Conservation (phyloP, 2,113 vertebrate genomes). For the Ailurus styani region DNA sequence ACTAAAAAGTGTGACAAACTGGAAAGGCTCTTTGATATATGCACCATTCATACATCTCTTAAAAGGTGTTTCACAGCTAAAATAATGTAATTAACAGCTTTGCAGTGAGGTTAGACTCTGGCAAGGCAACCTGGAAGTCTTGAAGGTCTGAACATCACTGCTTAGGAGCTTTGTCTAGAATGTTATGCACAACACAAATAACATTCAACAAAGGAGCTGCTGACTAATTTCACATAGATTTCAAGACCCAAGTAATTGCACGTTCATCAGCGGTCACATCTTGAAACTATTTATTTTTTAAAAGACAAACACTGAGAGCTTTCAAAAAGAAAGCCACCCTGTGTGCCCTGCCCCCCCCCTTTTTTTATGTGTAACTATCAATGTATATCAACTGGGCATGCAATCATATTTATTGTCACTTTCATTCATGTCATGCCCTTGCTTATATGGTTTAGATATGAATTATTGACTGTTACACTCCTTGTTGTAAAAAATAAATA, state of each 20-base stretch:
- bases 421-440: constrained; percentile 85
- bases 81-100: constrained; percentile 42
- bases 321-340: constrained; percentile 10
- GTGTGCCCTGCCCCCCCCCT: background rate
- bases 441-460: constrained; percentile 84
- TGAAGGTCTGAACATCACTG: constrained; percentile 49
- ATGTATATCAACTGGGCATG: constrained; percentile 81
- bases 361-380: constrained; percentile 81
- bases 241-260: constrained; percentile 76
- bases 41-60: constrained; percentile 23
- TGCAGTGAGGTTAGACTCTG: constrained; percentile 49
- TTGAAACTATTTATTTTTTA: constrained; percentile 59
- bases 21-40: background rate
- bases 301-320: constrained; percentile 30
- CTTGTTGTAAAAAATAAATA: constrained; percentile 75
- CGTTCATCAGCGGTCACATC: constrained; percentile 71
- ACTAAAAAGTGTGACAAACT: background rate
- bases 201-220: constrained; percentile 74
- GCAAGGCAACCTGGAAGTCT: constrained; percentile 53
- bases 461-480: constrained; percentile 84
- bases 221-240: constrained; percentile 77
- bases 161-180: constrained; percentile 80
- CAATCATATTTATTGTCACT: constrained; percentile 88
- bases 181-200: constrained; percentile 66
- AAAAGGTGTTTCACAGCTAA: background rate